These are phyloP conservation scores for Drosophila eugracilis DNA, from an alignment of 1,140 invertebrate species.

Conservation along the genomic window DNA sequence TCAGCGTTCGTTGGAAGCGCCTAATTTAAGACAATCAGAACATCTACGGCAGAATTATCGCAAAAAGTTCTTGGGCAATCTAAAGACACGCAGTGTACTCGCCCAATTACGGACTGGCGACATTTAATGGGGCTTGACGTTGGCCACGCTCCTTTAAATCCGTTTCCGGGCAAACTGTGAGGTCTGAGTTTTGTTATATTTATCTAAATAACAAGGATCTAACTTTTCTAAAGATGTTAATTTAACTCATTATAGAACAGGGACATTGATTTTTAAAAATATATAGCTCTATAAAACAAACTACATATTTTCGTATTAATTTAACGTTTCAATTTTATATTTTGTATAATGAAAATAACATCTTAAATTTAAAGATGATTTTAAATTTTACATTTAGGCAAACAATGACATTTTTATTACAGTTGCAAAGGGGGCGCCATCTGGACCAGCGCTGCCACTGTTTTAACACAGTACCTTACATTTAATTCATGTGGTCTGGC, in stretches of 20 bases:
- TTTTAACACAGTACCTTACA: no score
- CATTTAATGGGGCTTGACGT: slow-evolving; percentile 27
- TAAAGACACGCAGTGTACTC: not conserved
- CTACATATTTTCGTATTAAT: no score
- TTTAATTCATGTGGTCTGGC: no score
- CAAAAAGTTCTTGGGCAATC: slow-evolving; percentile 4
- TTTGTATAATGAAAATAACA: no score
- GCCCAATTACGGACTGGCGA: slow-evolving; percentile 29
- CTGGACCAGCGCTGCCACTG: not conserved
- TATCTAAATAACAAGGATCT: not conserved
- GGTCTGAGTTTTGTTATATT: not conserved
- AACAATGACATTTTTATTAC: no score
- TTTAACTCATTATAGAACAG: no score
- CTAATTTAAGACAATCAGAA: slow-evolving; percentile 61
- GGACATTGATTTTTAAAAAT: no score
- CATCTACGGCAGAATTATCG: slow-evolving; percentile 44
- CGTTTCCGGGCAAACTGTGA: slow-evolving; percentile 17
- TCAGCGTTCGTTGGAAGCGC: slow-evolving; percentile 21
- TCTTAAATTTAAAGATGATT: no score
- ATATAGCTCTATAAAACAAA: no score
- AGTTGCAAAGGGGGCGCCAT: not conserved
- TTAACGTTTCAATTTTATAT: no score
- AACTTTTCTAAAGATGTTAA: not conserved
- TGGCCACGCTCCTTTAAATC: no score
- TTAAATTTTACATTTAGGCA: no score